Percentiles rank a stretch among this genome's conserved stretches.
phyloP scores from a whole-genome alignment of 2,797 vertebrate genomes.

The Tapirus indicus region DNA sequence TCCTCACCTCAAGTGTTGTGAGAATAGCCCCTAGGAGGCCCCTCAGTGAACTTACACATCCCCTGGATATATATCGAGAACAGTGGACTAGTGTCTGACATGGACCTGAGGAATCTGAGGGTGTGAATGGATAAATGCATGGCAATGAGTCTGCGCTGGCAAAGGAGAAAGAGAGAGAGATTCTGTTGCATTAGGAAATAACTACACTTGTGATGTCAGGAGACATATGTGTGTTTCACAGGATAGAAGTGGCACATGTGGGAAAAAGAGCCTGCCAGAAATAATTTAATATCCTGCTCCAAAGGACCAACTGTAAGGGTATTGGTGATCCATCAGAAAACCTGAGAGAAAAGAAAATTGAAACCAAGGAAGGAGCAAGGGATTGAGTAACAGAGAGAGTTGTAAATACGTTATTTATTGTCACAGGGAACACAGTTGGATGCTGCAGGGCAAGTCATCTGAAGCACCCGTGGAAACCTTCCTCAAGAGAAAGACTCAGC shows the following conservation, averaged over 20 bases:
- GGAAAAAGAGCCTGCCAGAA: not conserved
- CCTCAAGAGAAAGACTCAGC: not conserved
- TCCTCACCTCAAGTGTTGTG: not conserved
- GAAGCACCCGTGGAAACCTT: not conserved
- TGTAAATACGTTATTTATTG: not conserved
- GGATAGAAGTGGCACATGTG: not conserved
- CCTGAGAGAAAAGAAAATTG: not conserved
- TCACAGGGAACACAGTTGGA: not conserved
- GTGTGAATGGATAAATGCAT: not conserved
- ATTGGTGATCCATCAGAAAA: not conserved
- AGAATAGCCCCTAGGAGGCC: not conserved
- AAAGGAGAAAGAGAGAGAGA: not conserved
- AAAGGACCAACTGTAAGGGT: not conserved
- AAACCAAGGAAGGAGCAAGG: not conserved
- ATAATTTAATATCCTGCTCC: not conserved
- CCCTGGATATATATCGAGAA: not conserved
- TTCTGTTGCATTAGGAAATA: not conserved
- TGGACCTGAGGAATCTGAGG: not conserved
- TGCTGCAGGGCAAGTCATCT: no score
- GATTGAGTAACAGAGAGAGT: not conserved
- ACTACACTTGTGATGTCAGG: not conserved
- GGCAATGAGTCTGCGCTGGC: not conserved
- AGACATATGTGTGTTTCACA: not conserved
- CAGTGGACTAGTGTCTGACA: not conserved
- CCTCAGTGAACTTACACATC: not conserved